Conservation (phyloP, 2,113 vertebrate species). For the Neolamprologus hecqui region DNA sequence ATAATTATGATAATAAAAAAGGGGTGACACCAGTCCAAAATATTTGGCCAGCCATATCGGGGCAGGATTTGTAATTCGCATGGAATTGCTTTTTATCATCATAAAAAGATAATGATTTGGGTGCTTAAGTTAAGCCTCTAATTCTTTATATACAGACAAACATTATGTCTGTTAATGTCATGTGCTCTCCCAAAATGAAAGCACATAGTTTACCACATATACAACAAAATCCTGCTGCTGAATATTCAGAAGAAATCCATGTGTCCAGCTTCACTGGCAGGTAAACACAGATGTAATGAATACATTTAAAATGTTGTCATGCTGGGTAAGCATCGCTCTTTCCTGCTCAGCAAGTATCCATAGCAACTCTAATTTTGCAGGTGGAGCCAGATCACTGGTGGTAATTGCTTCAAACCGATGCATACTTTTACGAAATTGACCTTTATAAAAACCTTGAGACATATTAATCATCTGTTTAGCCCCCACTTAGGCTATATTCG, state of each 20-base stretch:
- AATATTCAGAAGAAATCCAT: neutral
- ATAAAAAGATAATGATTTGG: neutral
- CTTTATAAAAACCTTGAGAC: conserved; percentile 71
- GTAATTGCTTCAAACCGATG: conserved; percentile 74
- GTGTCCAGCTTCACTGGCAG: neutral
- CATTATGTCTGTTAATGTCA: neutral
- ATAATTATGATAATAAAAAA: neutral
- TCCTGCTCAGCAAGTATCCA: conserved; percentile 63
- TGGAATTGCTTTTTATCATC: neutral
- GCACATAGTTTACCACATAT: neutral
- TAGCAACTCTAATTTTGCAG: conserved; percentile 68
- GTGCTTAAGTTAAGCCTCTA: neutral
- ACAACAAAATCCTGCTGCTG: neutral
- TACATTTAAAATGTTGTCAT: conserved; percentile 63
- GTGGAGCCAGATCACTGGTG: conserved; percentile 46
- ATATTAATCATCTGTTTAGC: conserved; percentile 72
- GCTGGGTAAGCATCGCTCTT: conserved; percentile 48
- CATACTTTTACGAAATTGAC: conserved; percentile 78
- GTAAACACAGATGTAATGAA: conserved; percentile 60
- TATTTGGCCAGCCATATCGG: neutral
- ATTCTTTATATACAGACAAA: neutral
- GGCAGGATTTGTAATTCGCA: neutral
- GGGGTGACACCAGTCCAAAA: neutral
- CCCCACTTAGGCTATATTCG: conserved; percentile 46
- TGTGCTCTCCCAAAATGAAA: neutral